Evolutionary conservation across 1,140 invertebrate genomes (phyloP).

Genomic region (Bilobella aurantiaca): DNA sequence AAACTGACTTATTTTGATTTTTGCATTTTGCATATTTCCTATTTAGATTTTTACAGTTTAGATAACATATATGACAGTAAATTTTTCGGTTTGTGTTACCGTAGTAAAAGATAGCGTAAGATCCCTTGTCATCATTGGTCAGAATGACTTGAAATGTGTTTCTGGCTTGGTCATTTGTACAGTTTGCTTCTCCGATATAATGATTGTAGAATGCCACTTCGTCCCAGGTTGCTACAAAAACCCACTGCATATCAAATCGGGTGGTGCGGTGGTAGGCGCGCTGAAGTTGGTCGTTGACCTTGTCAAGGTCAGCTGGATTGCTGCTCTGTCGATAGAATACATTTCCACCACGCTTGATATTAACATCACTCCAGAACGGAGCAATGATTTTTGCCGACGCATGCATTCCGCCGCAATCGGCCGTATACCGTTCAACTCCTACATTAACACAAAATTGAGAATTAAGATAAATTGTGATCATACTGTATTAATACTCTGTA

Average conservation of each 20-base stretch:
- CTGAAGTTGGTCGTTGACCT: neutral
- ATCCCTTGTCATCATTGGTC: constrained; percentile 36
- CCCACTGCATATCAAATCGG: neutral
- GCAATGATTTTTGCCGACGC: constrained; percentile 1
- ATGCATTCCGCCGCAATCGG: neutral
- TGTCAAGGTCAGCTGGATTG: neutral
- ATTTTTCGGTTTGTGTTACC: neutral
- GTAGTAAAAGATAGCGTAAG: constrained; percentile 40
- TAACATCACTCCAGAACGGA: constrained; percentile 16
- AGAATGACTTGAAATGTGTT: constrained; percentile 41
- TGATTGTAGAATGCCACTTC: constrained; percentile 14
- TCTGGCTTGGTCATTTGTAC: neutral
- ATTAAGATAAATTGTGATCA: no score
- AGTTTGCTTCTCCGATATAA: neutral
- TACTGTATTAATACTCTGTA: no score
- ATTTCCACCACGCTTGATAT: neutral
- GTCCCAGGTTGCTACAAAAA: constrained; percentile 19
- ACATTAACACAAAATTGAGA: no score
- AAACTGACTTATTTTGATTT: neutral
- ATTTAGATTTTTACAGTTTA: neutral
- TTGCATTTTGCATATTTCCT: neutral
- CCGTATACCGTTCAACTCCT: neutral
- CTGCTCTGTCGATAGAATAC: constrained; percentile 11
- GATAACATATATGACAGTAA: neutral
- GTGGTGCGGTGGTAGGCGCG: neutral